Conservation (phyloP, 2,113 vertebrate species). For the Atlantisia rogersi region DNA sequence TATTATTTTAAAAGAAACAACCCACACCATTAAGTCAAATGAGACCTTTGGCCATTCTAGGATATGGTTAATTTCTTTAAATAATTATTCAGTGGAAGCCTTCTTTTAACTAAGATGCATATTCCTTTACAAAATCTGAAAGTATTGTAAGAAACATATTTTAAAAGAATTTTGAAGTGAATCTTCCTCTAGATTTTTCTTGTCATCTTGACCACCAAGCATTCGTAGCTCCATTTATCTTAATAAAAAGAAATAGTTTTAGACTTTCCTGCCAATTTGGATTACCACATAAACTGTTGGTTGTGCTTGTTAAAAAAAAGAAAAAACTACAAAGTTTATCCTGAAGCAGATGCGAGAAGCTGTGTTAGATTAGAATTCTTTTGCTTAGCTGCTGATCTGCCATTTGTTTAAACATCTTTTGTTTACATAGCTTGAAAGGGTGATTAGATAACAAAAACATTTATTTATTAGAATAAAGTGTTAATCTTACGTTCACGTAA, state of each 20-base stretch:
- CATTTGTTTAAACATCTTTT: conserved; percentile 15
- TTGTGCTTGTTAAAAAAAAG: background rate
- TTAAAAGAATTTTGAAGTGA: background rate
- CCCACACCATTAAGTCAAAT: background rate
- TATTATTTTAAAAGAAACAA: background rate
- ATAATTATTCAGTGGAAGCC: background rate
- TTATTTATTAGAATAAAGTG: background rate
- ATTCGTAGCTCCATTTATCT: conserved; percentile 7
- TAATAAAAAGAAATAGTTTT: conserved; percentile 26
- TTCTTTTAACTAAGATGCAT: background rate
- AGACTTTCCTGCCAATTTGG: background rate
- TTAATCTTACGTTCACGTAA: background rate
- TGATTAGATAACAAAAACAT: background rate
- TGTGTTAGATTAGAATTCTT: conserved; percentile 41
- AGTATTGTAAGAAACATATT: background rate
- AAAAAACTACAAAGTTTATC: background rate
- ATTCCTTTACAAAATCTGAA: background rate
- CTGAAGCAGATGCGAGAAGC: conserved; percentile 20
- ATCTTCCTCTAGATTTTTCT: conserved; percentile 17
- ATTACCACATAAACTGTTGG: conserved; percentile 22
- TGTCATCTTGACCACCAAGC: background rate
- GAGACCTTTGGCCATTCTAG: background rate
- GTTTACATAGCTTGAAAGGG: background rate
- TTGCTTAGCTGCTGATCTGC: background rate
- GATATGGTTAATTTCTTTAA: background rate